Evolutionary conservation across 2,888 invertebrate species (phyloP).

Genomic region (Argynnis bischoffii): DNA sequence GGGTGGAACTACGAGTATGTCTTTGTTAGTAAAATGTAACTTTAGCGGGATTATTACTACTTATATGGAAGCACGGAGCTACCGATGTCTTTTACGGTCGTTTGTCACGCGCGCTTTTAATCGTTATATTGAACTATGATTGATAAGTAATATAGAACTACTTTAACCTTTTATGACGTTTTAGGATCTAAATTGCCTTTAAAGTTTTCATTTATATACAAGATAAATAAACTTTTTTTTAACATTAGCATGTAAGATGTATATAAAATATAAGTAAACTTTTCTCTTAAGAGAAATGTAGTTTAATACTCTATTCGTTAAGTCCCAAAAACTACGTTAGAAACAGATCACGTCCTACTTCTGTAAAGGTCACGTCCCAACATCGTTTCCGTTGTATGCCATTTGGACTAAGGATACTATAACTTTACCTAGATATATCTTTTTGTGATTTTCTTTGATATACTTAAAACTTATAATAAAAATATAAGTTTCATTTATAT

Average conservation of each 20-base stretch:
- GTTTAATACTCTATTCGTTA: constrained; percentile 32
- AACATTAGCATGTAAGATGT: not conserved
- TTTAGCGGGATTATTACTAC: constrained; percentile 8
- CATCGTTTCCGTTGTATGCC: constrained; percentile 42
- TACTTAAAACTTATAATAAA: not conserved
- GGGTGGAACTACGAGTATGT: constrained; percentile 22
- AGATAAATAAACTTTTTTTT: not conserved
- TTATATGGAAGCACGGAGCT: constrained; percentile 9
- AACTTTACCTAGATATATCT: constrained; percentile 9
- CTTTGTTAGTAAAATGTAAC: constrained; percentile 31
- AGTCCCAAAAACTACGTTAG: constrained; percentile 37
- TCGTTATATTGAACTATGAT: constrained; percentile 13
- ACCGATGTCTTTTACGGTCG: constrained; percentile 13
- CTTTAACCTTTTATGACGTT: not conserved
- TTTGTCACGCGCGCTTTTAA: constrained; percentile 26
- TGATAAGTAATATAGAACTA: constrained; percentile 1
- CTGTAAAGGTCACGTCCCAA: constrained; percentile 52
- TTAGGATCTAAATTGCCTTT: no score
- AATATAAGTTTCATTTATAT: no score
- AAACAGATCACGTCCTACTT: constrained; percentile 54
- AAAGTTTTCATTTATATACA: no score
- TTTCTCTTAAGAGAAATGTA: constrained; percentile 1
- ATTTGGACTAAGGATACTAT: constrained; percentile 28
- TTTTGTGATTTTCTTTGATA: no score
- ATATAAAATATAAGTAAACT: not conserved